These are phyloP conservation scores for Cydia fagiglandana DNA, from an alignment of 1,140 invertebrate species.

Conservation along the genomic window DNA sequence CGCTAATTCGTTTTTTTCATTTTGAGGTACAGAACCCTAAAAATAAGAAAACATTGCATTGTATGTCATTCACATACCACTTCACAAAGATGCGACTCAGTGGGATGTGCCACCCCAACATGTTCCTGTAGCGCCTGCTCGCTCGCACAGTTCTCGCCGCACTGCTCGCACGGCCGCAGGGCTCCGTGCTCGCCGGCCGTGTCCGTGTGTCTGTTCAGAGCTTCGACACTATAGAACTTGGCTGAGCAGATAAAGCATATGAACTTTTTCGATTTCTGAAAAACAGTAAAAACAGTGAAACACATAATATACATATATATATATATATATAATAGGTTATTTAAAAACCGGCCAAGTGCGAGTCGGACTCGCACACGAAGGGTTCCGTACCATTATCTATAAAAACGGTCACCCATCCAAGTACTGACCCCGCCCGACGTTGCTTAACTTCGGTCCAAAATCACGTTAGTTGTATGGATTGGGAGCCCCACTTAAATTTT, in stretches of 20 bases:
- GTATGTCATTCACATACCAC: not conserved
- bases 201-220: not conserved
- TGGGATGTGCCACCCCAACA: not conserved
- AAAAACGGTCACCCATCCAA: too few species aligned
- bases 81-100: not conserved
- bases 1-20: too few species aligned
- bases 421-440: too few species aligned
- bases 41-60: too few species aligned
- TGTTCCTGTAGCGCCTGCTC: not conserved
- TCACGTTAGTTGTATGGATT: too few species aligned
- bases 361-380: too few species aligned
- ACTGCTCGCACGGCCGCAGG: conserved; percentile 3
- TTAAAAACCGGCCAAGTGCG: too few species aligned
- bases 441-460: not conserved
- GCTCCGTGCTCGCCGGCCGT: not conserved
- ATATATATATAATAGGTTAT: too few species aligned
- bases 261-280: not conserved
- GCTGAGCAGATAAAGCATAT: not conserved
- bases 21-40: too few species aligned
- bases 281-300: not conserved
- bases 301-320: too few species aligned
- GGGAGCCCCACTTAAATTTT: too few species aligned
- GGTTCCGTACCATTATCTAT: too few species aligned
- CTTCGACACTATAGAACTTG: not conserved
- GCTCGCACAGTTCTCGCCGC: conserved; percentile 8